A percentile compares a stretch with the other conserved stretches of the same genome.
Evolutionary conservation across 2,113 vertebrate genomes (phyloP).

Genomic region (Gasterosteus nipponicus): DNA sequence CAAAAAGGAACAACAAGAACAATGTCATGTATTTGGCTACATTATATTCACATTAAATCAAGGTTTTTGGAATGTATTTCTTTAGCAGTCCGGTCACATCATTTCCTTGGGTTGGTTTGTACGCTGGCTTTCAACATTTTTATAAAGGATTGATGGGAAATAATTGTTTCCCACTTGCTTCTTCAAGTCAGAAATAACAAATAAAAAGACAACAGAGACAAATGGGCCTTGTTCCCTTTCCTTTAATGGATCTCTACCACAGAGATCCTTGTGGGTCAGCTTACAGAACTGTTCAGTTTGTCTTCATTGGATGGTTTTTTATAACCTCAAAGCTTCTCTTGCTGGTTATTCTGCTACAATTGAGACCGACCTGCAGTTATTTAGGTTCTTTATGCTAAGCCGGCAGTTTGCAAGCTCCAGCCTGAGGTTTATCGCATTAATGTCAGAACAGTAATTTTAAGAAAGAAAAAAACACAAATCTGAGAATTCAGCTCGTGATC

Average conservation of each 20-base stretch:
- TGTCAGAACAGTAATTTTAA: not conserved
- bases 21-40: not conserved
- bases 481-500: not conserved
- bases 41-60: not conserved
- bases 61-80: not conserved
- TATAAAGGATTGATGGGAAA: not conserved
- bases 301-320: not conserved
- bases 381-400: slow-evolving; percentile 1
- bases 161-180: slow-evolving; percentile 6
- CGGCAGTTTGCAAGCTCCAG: not conserved
- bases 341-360: not conserved
- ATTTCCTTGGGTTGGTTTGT: slow-evolving; percentile 14
- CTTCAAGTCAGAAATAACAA: not conserved
- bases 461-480: not conserved
- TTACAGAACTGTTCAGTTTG: slow-evolving; percentile 1
- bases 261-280: not conserved
- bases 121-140: not conserved
- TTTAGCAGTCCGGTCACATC: slow-evolving; percentile 12
- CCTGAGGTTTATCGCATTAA: not conserved
- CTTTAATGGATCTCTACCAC: not conserved
- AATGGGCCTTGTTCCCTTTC: not conserved
- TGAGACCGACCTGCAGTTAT: too few relatives aligned
- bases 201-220: not conserved
- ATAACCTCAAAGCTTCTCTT: not conserved
- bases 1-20: not conserved